These are phyloP conservation scores for Scelioninae gen. 1 DNA, from an alignment of 2,888 invertebrate genomes.

Conservation along the genomic window DNA sequence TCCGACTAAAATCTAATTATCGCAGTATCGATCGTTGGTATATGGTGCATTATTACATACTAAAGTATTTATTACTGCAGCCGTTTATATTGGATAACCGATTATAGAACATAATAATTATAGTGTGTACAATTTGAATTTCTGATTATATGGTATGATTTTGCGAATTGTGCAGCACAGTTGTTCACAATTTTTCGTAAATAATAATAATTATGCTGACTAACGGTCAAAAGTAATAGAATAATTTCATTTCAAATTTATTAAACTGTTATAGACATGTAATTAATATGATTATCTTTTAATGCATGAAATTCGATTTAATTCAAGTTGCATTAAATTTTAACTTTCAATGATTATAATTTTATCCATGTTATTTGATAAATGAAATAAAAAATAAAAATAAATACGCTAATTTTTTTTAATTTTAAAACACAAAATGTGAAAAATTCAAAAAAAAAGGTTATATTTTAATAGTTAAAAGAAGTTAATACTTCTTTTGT, in stretches of 20 bases:
- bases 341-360: too few species aligned
- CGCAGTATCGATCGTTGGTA: slow-evolving; percentile 33
- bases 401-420: too few species aligned
- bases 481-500: too few species aligned
- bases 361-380: too few species aligned
- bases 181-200: slow-evolving; percentile 18
- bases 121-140: slow-evolving; percentile 31
- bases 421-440: too few species aligned
- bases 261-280: too few species aligned
- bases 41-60: slow-evolving; percentile 35
- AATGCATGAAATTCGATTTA: too few species aligned
- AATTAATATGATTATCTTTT: too few species aligned
- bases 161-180: slow-evolving; percentile 15
- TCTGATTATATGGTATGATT: slow-evolving; percentile 31
- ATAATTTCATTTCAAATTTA: not conserved
- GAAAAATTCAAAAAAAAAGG: too few species aligned
- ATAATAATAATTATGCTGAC: slow-evolving; percentile 32
- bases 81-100: slow-evolving; percentile 38
- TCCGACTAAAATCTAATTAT: slow-evolving; percentile 53
- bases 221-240: slow-evolving; percentile 18
- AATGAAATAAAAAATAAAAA: too few species aligned
- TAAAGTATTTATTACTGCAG: slow-evolving; percentile 47
- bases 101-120: slow-evolving; percentile 59
- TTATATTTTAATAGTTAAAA: too few species aligned
- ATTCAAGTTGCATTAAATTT: too few species aligned